Evolutionary conservation across 2,797 vertebrate genomes (phyloP).

Genomic region (Acanthurus leucopareius): DNA sequence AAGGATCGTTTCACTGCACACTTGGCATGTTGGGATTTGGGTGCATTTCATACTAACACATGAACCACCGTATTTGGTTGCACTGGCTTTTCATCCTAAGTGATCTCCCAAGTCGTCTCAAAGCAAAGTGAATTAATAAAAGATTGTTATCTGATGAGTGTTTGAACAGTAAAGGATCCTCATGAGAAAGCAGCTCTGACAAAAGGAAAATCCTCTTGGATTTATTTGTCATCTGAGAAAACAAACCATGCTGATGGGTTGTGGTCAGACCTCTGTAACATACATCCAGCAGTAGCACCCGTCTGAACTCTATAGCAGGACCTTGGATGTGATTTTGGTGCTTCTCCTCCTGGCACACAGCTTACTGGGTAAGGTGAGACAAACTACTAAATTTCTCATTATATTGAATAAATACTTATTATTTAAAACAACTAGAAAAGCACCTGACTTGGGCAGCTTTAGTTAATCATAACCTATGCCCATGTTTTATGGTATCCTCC

Average conservation of each 20-base stretch:
- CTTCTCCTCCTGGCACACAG: not conserved
- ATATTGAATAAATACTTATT: not conserved
- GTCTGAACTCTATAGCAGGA: not conserved
- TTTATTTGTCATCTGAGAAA: conserved; percentile 68
- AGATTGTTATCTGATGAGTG: conserved; percentile 44
- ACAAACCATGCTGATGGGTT: conserved; percentile 56
- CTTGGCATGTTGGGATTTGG: not conserved
- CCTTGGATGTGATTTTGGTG: not conserved
- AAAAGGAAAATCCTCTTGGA: conserved; percentile 37
- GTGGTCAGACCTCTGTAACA: conserved; percentile 1
- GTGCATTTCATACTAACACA: conserved; percentile 7
- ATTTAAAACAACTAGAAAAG: not conserved
- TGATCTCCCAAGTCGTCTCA: conserved; percentile 4
- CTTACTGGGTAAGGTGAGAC: not conserved
- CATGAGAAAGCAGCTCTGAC: conserved; percentile 58
- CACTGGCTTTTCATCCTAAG: conserved; percentile 1
- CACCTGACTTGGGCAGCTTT: not conserved
- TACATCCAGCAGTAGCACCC: not conserved
- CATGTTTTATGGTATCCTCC: not conserved
- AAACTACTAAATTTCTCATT: not conserved
- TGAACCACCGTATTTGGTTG: conserved; percentile 2
- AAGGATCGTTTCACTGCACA: not conserved
- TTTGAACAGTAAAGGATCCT: conserved; percentile 72
- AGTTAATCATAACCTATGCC: not conserved
- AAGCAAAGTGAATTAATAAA: conserved; percentile 18